A percentile compares a stretch with the other conserved stretches of the same genome.
phyloP scores from a whole-genome alignment of 1,140 invertebrate genomes.

The Mamestra configurata region DNA sequence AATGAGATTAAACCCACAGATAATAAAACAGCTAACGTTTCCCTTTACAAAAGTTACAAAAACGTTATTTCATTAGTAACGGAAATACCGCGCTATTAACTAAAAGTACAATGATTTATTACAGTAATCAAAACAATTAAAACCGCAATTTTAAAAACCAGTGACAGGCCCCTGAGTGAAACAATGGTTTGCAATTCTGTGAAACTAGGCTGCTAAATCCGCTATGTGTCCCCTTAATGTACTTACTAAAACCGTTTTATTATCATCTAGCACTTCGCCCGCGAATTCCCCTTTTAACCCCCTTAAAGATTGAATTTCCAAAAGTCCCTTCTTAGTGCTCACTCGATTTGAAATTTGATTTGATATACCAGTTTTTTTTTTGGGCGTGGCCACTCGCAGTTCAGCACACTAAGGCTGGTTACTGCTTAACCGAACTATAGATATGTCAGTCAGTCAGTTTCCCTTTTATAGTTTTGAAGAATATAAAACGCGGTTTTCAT shows the following conservation, averaged over 20 bases:
- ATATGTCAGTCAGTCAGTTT: no score
- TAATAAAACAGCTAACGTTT: background rate
- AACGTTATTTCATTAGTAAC: slow-evolving; percentile 2
- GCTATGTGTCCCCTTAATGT: background rate
- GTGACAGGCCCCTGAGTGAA: slow-evolving; percentile 6
- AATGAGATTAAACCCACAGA: slow-evolving; percentile 4
- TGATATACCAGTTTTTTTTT: background rate
- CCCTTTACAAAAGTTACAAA: no score
- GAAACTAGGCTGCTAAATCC: slow-evolving; percentile 21
- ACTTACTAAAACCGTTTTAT: slow-evolving; percentile 17
- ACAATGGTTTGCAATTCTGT: background rate
- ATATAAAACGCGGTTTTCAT: background rate
- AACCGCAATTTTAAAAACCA: background rate
- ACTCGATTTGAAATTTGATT: no score
- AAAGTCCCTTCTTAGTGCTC: no score
- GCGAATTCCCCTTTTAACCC: no score
- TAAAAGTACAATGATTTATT: slow-evolving; percentile 39
- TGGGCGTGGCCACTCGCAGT: no score
- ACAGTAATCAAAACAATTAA: slow-evolving; percentile 27
- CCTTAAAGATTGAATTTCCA: no score
- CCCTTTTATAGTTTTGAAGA: no score
- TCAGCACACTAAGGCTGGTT: no score
- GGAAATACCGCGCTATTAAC: slow-evolving; percentile 8
- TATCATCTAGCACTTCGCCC: no score
- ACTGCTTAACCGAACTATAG: no score